Evolutionary conservation across 2,113 vertebrate genomes (phyloP), one percentile per base, ranked within the genome.

Genomic region (Cervus canadensis): DNA sequence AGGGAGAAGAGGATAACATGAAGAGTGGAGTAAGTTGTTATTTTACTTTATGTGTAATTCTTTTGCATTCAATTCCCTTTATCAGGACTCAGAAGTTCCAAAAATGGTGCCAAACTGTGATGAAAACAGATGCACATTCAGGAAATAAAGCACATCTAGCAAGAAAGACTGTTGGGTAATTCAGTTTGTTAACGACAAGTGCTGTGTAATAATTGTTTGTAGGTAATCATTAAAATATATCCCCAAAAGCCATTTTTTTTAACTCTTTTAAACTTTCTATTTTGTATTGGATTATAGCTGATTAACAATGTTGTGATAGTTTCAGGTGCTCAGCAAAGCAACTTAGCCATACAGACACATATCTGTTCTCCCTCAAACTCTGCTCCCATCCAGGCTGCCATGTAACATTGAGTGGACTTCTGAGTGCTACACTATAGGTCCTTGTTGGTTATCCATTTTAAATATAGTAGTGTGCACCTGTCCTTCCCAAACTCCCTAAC

Each of bases 161-260:
- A 95, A 91, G 74, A 91, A 97, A 96, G 48, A 93, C 91, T 84
- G 28, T 89, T 97, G 91, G 88, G 94, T 98, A 94, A 98, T 82
- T 96, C 56, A 45, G 57, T 95, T 97, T 97, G 97, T 96, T 98
- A 97, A 94, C 2, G 9, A 95, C 91, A 97, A 45, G 30, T 91
- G 81, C 59, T 94, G 13, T 71, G 79, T 76, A 92, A 91, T 97
- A 98, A 97, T 79, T 74, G 95, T 89, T 95, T 97, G 62, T 95
- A 97, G 96, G 91, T 97, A 89, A 98, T 95, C 97, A 94, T 98
- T 97, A 97, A 97, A 98, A 97, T 87, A 76, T 76, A 26, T 25
- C 71, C 71, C 71, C 71, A 7, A 76, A 23, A 43, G 71, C 40
- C 71, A 3, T 74, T 74, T 13, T 13, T 74, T 74, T 43, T 3